Conservation (phyloP, 1,140 invertebrate genomes). For the Drosophila bipectinata region DNA sequence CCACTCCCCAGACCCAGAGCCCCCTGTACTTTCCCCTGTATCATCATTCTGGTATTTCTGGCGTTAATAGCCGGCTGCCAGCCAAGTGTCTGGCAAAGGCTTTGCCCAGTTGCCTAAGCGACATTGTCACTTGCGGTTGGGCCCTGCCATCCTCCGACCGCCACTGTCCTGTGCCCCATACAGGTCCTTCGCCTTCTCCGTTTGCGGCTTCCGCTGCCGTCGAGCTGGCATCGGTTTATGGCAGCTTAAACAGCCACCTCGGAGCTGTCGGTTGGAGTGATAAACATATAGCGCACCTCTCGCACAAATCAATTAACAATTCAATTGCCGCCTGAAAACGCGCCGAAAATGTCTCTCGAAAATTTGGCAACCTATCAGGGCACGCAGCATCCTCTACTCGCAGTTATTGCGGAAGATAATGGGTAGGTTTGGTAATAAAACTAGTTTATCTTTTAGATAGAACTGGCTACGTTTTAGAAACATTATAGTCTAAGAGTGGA, state of each 20-base stretch:
- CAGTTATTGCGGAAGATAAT: neutral
- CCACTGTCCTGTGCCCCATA: neutral
- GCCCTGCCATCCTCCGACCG: slow-evolving; percentile 11
- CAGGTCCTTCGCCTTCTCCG: slow-evolving; percentile 14
- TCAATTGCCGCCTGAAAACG: slow-evolving; percentile 61
- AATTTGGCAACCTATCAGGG: slow-evolving; percentile 51
- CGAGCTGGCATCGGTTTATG: slow-evolving; percentile 33
- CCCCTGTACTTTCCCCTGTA: neutral
- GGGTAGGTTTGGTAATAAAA: neutral
- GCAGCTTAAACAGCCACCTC: slow-evolving; percentile 7
- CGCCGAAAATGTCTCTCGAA: slow-evolving; percentile 56
- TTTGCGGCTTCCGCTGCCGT: slow-evolving; percentile 36
- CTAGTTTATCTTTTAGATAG: neutral
- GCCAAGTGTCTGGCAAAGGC: slow-evolving; percentile 47
- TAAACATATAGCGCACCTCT: slow-evolving; percentile 21
- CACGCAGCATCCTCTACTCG: slow-evolving; percentile 19
- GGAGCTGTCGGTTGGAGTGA: slow-evolving; percentile 14
- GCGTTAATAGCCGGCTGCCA: slow-evolving; percentile 62
- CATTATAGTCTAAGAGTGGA: too few relatives aligned
- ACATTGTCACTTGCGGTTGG: slow-evolving; percentile 79
- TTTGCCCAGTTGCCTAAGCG: slow-evolving; percentile 65
- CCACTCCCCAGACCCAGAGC: neutral
- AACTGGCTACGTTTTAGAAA: too few relatives aligned
- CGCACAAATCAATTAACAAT: slow-evolving; percentile 77
- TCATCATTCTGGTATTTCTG: slow-evolving; percentile 1